Percentiles rank a stretch among this genome's conserved stretches.
phyloP scores from a whole-genome alignment of 2,888 invertebrate genomes.

The Ametastegia equiseti region DNA sequence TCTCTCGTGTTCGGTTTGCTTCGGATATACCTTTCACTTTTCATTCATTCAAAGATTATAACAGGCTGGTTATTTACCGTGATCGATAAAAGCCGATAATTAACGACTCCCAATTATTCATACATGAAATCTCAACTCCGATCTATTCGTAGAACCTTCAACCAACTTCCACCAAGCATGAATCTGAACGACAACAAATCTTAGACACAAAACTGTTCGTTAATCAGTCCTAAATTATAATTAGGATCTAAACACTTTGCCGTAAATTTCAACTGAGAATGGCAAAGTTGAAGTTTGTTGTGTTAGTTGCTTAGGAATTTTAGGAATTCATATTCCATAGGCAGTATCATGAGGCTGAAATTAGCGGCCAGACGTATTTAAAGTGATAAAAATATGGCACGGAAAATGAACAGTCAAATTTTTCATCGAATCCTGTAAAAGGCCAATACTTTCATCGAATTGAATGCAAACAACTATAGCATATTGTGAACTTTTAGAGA shows the following conservation, averaged over 20 bases:
- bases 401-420: too few relatives aligned
- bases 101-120: neutral
- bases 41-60: conserved; percentile 41
- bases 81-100: neutral
- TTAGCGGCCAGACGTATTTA: too few relatives aligned
- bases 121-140: neutral
- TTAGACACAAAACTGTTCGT: neutral
- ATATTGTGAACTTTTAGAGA: too few relatives aligned
- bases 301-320: neutral
- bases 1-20: neutral
- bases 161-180: neutral
- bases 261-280: neutral
- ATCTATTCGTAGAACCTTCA: neutral
- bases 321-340: too few relatives aligned
- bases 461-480: too few relatives aligned
- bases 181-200: neutral
- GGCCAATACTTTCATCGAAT: too few relatives aligned
- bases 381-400: too few relatives aligned
- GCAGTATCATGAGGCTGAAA: too few relatives aligned
- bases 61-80: neutral
- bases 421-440: too few relatives aligned
- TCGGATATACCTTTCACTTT: conserved; percentile 48
- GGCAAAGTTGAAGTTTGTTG: neutral
- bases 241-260: neutral
- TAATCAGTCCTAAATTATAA: neutral